A percentile compares a stretch with the other conserved stretches of the same genome.
These are phyloP conservation scores for Microtus richardsoni DNA, from an alignment of 2,113 vertebrate species.

Conservation along the genomic window DNA sequence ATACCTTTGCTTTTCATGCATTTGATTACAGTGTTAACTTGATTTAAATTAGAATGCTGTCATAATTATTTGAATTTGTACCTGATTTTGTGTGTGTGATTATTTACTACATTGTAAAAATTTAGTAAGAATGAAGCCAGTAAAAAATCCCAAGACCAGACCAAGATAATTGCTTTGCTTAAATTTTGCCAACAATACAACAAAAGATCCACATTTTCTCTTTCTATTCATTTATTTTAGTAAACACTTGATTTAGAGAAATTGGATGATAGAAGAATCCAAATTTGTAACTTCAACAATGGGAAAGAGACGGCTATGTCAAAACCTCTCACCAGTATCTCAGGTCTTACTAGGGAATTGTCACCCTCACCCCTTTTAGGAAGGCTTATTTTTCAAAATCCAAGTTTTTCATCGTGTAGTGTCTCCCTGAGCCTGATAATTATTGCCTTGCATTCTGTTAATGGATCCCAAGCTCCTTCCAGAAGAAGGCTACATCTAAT, in stretches of 20 bases:
- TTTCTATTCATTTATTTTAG: not conserved
- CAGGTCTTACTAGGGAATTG: no score
- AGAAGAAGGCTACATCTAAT: not conserved
- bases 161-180: not conserved
- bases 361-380: no score
- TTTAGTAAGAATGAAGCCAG: not conserved
- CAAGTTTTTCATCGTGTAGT: not conserved
- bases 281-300: no score
- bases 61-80: not conserved
- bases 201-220: not conserved
- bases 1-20: not conserved
- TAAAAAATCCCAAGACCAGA: not conserved
- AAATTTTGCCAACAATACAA: not conserved
- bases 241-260: not conserved
- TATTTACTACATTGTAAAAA: not conserved
- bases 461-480: not conserved
- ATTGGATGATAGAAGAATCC: not conserved
- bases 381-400: not conserved
- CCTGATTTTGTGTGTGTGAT: not conserved
- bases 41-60: not conserved
- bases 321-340: accelerated
- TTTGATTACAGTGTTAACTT: not conserved
- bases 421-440: not conserved
- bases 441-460: not conserved
- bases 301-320: not conserved